Evolutionary conservation across 2,797 vertebrate species (phyloP), one percentile per base, ranked within the genome.

Genomic region (Crotalus adamanteus): DNA sequence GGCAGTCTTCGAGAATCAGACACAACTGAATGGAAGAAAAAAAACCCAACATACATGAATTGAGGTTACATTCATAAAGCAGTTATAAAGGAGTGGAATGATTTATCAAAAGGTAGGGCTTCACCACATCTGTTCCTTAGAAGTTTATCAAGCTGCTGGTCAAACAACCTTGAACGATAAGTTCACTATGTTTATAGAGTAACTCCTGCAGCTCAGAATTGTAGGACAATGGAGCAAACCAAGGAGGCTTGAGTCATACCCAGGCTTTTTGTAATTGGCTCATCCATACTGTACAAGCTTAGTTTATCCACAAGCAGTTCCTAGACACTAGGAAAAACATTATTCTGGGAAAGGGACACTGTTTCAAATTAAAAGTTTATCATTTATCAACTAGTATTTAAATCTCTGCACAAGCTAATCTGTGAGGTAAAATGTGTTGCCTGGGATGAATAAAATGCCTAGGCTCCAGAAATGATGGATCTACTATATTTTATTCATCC

Each of bases 401-500:
- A 28, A 31, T 37, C 20, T 90, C 83, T 90, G 55, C 55, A 86
- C 2, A 78, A 92, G 31, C 37, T 53, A 11, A 16, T 28, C 2
- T 51, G 26, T 25, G 25, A 57, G 18, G 53, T 47, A 12, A 86
- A 87, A 90, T 55, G 53, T 28, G n/a, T 86, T 92, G 14, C 86
- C 2, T 86, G 37, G 25, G 61, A 26, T 53, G 14, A 86, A 61
- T 63, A 7, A 37, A 87, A 57, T 47, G 65, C 12, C 25, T 69
- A 88, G 55, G 26, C 8, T 88, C 22, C 85, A 63, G 26, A 60
- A 51, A 91, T 57, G 69, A 28, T 20, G 18, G 57, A 20, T 31
- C 87, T 78, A 63, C 59, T 47, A n/a, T 16, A 87, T 88, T 91
- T 88, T 88, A 88, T 93, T 56, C 11, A 26, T 60, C 90, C 25